phyloP scores from a whole-genome alignment of 2,888 invertebrate species.

The Agriotes lineatus region DNA sequence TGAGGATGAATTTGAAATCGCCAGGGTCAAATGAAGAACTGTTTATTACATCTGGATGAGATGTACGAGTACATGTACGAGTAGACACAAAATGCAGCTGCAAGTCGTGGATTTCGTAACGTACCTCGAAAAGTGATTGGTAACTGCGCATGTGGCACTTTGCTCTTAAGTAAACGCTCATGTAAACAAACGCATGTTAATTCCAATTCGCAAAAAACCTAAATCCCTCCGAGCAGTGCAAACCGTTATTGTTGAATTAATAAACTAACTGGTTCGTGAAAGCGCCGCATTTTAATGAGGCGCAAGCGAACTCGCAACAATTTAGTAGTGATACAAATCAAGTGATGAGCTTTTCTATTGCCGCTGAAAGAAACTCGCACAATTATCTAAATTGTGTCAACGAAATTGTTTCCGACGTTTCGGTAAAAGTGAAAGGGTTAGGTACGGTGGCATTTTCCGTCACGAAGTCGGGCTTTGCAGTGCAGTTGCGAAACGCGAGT shows the following conservation, averaged over 20 bases:
- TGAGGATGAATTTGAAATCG: slow-evolving; percentile 7
- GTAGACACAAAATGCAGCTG: slow-evolving; percentile 6
- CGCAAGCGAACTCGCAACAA: background rate
- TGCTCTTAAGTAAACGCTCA: background rate
- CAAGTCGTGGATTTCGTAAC: slow-evolving; percentile 14
- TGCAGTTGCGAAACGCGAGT: background rate
- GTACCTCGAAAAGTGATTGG: background rate
- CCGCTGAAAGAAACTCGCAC: slow-evolving; percentile 10
- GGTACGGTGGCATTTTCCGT: slow-evolving; percentile 1
- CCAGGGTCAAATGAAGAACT: slow-evolving; percentile 15
- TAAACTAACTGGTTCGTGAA: slow-evolving; percentile 17
- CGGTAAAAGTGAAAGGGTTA: slow-evolving; percentile 22
- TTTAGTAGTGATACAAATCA: background rate
- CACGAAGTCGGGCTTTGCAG: slow-evolving; percentile 3
- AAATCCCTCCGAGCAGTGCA: background rate
- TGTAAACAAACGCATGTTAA: background rate
- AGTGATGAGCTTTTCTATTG: background rate
- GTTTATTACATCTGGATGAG: background rate
- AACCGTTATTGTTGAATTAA: background rate
- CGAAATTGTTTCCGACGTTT: slow-evolving; percentile 10
- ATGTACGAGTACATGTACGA: no score
- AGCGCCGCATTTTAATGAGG: slow-evolving; percentile 11
- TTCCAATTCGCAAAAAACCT: background rate
- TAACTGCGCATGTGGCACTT: background rate
- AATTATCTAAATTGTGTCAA: slow-evolving; percentile 9